Evolutionary conservation across 2,797 vertebrate species (phyloP).

Genomic region (Gymnocypris eckloni): DNA sequence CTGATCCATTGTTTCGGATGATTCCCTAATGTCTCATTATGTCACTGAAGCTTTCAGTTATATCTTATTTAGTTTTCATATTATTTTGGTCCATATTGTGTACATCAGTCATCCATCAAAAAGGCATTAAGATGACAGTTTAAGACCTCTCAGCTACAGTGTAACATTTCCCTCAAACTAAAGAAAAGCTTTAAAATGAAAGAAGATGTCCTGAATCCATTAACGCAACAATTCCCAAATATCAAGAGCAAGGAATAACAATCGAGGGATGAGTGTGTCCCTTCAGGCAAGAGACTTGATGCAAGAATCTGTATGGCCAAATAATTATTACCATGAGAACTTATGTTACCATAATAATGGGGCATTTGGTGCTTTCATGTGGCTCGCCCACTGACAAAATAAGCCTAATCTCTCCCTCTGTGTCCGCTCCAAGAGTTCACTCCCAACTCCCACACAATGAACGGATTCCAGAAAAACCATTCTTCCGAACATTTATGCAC

Average conservation of each 20-base stretch:
- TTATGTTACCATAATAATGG: constrained; percentile 80
- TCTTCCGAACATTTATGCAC: constrained; percentile 79
- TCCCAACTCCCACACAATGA: constrained; percentile 73
- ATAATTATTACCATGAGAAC: constrained; percentile 77
- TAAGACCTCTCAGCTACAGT: constrained; percentile 12
- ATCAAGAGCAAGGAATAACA: constrained; percentile 67
- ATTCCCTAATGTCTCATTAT: background rate
- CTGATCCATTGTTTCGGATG: background rate
- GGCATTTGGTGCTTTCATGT: constrained; percentile 80
- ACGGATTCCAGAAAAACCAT: constrained; percentile 77
- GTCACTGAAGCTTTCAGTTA: background rate
- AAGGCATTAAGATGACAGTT: background rate
- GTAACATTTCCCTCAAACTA: constrained; percentile 34
- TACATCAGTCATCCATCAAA: background rate
- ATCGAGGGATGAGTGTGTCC: constrained; percentile 48
- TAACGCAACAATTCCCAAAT: constrained; percentile 67
- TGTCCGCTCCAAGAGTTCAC: constrained; percentile 70
- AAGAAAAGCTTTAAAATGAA: constrained; percentile 61
- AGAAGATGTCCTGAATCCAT: constrained; percentile 72
- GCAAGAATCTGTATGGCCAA: constrained; percentile 72
- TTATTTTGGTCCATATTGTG: background rate
- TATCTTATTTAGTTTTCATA: background rate
- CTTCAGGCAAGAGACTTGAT: constrained; percentile 69
- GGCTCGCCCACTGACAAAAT: constrained; percentile 78
- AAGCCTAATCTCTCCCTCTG: constrained; percentile 76